Percentiles rank a stretch among this genome's conserved stretches.
Conservation (phyloP, 2,113 vertebrate genomes). For the Erythrocercus mccallii region DNA sequence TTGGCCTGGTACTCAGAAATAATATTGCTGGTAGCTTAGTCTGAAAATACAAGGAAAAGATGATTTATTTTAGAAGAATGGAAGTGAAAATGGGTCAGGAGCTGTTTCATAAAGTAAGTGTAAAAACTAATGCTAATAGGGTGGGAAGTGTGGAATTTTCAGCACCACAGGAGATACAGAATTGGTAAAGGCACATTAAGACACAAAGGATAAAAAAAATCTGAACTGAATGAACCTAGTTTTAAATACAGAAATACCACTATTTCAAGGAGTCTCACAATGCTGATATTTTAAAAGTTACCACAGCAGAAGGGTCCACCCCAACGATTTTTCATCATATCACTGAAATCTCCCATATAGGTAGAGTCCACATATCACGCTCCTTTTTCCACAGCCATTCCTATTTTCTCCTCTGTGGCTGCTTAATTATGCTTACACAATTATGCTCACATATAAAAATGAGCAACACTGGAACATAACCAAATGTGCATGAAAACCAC, state of each 20-base stretch:
- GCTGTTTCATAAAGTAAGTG: neutral
- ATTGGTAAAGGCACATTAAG: neutral
- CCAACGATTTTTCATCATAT: neutral
- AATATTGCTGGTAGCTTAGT: neutral
- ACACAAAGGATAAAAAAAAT: neutral
- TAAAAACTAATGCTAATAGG: neutral
- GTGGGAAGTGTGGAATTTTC: neutral
- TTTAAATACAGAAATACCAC: neutral
- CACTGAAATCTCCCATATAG: neutral
- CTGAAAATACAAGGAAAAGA: neutral
- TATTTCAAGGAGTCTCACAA: neutral
- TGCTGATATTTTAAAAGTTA: neutral
- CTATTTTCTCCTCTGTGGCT: neutral
- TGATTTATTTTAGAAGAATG: neutral
- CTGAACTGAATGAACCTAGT: neutral
- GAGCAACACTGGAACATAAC: neutral
- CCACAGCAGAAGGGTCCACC: neutral
- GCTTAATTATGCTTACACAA: neutral
- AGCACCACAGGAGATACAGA: neutral
- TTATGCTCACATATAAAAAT: neutral
- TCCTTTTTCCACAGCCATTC: neutral
- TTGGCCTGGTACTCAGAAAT: neutral
- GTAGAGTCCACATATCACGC: fast-evolving
- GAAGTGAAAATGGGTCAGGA: conserved; percentile 11
- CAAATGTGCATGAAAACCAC: neutral